Percentiles rank a stretch among this genome's conserved stretches.
These are phyloP conservation scores for Aramus guarauna DNA, from an alignment of 2,113 vertebrate genomes.

Conservation along the genomic window DNA sequence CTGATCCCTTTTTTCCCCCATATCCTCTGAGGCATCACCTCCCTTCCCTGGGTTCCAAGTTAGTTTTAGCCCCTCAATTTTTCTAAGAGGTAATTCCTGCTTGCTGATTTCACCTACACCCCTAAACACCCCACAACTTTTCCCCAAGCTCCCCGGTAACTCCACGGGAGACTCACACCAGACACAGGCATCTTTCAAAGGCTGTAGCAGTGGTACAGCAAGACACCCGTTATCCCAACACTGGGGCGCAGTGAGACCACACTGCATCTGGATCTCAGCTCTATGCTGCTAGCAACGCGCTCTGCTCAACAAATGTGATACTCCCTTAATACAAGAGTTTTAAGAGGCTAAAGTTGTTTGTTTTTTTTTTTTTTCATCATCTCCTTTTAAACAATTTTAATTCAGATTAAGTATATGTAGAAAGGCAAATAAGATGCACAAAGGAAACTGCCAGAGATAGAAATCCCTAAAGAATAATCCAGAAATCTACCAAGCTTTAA, in stretches of 20 bases:
- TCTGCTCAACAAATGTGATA: not conserved
- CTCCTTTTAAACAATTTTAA: not conserved
- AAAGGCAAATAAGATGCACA: not conserved
- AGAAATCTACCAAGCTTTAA: not conserved
- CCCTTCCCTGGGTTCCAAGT: not conserved
- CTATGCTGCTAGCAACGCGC: not conserved
- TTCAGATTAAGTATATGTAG: not conserved
- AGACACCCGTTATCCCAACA: not conserved
- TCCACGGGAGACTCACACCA: not conserved
- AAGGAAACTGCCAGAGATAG: not conserved
- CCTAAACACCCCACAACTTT: not conserved
- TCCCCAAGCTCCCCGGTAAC: not conserved
- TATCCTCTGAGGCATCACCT: not conserved
- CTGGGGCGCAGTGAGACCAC: not conserved
- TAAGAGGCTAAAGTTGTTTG: not conserved
- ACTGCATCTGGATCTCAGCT: not conserved
- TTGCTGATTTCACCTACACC: not conserved
- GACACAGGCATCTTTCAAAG: not conserved
- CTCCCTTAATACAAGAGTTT: not conserved
- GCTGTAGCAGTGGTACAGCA: accelerated
- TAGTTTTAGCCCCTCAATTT: not conserved
- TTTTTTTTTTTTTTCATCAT: not conserved
- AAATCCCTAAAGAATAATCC: not conserved
- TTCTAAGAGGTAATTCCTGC: not conserved
- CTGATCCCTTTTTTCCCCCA: too few relatives aligned